These are phyloP conservation scores for Drosophila paranaensis DNA, from an alignment of 2,888 invertebrate genomes.

Conservation along the genomic window DNA sequence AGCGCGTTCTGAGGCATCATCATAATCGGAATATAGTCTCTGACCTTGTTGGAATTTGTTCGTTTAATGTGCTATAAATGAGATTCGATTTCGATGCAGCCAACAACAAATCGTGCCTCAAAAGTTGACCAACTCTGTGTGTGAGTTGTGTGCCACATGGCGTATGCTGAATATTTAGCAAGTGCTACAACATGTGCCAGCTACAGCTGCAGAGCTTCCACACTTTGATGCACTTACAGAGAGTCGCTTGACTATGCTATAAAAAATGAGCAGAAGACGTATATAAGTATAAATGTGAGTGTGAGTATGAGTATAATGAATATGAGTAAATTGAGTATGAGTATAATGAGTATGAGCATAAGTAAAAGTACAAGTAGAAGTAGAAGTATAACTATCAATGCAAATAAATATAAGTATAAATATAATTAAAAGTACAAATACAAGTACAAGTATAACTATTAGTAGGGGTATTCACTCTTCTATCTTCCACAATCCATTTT, in stretches of 20 bases:
- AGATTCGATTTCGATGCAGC: conserved; percentile 26
- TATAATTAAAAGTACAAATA: background rate
- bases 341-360: background rate
- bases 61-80: conserved; percentile 4
- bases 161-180: conserved; percentile 49
- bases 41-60: conserved; percentile 44
- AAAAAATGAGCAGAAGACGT: background rate
- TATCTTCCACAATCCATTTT: background rate
- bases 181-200: conserved; percentile 26
- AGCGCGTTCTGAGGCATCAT: conserved; percentile 56
- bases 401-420: background rate
- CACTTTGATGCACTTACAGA: background rate
- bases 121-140: conserved; percentile 1
- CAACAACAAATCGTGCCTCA: conserved; percentile 4
- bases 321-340: background rate
- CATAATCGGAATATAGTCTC: conserved; percentile 28
- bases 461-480: conserved; percentile 1
- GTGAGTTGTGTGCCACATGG: conserved; percentile 37
- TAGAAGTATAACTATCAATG: background rate
- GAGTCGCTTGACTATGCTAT: background rate
- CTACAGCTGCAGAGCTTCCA: conserved; percentile 21
- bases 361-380: background rate
- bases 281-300: background rate
- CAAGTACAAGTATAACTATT: background rate
- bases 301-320: background rate